phyloP scores from a whole-genome alignment of 2,888 invertebrate species.

The Odiellus spinosus region DNA sequence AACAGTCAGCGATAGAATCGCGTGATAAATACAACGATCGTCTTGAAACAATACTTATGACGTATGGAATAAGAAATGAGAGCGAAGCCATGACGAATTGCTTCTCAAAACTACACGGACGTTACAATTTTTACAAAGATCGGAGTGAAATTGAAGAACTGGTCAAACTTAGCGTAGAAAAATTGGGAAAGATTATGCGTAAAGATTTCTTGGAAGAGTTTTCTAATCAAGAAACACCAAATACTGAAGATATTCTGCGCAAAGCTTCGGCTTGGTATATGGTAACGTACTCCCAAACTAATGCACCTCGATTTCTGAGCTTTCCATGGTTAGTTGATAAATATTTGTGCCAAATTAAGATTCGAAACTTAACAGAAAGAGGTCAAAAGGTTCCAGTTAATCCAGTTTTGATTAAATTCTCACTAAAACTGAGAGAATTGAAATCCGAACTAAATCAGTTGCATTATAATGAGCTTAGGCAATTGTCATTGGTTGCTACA shows the following conservation, averaged over 20 bases:
- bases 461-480: no score
- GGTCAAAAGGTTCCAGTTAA: no score
- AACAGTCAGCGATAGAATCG: constrained; percentile 9
- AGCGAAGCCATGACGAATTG: constrained; percentile 13
- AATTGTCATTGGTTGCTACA: no score
- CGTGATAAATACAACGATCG: constrained; percentile 9
- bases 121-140: constrained; percentile 11
- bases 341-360: constrained; percentile 8
- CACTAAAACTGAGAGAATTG: no score
- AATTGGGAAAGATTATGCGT: constrained; percentile 5
- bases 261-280: constrained; percentile 16
- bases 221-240: background rate
- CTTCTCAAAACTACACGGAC: constrained; percentile 11
- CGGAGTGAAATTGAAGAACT: constrained; percentile 11
- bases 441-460: no score
- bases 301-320: constrained; percentile 8
- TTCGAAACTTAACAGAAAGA: background rate
- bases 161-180: constrained; percentile 5
- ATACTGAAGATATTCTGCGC: background rate
- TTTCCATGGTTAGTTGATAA: constrained; percentile 13
- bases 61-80: constrained; percentile 15
- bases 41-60: constrained; percentile 10
- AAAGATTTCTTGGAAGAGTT: constrained; percentile 14
- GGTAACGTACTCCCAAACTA: constrained; percentile 7
- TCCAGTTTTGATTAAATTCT: no score